Conservation (phyloP, 1,140 invertebrate genomes). For the Lasaia peninsularis region DNA sequence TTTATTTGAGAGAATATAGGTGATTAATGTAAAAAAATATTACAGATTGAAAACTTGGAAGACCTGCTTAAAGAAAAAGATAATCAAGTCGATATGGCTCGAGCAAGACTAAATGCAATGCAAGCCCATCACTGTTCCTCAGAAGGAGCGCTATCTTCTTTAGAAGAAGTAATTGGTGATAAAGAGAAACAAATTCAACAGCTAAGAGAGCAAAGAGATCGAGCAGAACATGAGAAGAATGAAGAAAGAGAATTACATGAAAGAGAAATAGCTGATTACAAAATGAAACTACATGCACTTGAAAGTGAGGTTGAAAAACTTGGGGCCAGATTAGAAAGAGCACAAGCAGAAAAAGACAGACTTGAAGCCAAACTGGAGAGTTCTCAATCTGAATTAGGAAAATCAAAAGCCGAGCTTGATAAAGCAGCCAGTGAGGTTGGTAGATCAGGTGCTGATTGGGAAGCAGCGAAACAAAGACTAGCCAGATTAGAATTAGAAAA, state of each 20-base stretch:
- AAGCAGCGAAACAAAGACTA: slow-evolving; percentile 90
- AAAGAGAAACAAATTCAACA: slow-evolving; percentile 98
- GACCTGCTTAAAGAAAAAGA: slow-evolving; percentile 98
- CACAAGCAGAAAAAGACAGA: slow-evolving; percentile 92
- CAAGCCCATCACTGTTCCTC: slow-evolving; percentile 95
- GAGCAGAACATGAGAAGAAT: slow-evolving; percentile 96
- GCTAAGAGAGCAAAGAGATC: slow-evolving; percentile 90
- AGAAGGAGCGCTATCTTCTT: slow-evolving; percentile 92
- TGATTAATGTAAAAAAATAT: slow-evolving; percentile 16
- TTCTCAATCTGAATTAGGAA: slow-evolving; percentile 94
- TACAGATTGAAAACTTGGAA: slow-evolving; percentile 97
- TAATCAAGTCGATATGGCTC: slow-evolving; percentile 96
- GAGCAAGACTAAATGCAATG: slow-evolving; percentile 91
- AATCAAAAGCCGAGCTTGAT: slow-evolving; percentile 94
- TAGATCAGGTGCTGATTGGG: slow-evolving; percentile 92
- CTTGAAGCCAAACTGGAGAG: slow-evolving; percentile 94
- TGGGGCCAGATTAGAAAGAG: slow-evolving; percentile 90
- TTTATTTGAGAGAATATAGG: not conserved
- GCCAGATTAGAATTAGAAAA: slow-evolving; percentile 93
- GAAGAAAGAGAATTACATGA: slow-evolving; percentile 97
- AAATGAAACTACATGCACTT: slow-evolving; percentile 93
- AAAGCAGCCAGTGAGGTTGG: slow-evolving; percentile 93
- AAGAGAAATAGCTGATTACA: slow-evolving; percentile 95
- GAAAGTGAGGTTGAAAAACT: slow-evolving; percentile 95
- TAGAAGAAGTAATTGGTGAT: slow-evolving; percentile 97